A percentile compares a stretch with the other conserved stretches of the same genome.
Conservation (phyloP, 1,140 invertebrate genomes). For the Drosophila arizonae region DNA sequence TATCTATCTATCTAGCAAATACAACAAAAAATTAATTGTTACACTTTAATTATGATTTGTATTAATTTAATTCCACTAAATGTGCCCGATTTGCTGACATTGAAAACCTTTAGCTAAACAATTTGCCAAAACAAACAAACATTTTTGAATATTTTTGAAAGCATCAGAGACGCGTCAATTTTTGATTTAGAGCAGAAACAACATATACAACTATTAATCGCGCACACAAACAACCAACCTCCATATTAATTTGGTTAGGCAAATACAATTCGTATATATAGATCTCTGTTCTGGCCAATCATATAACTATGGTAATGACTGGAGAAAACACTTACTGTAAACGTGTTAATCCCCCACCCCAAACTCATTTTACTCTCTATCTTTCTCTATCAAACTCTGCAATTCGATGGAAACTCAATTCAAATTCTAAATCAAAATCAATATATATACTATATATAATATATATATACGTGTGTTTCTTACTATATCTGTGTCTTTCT, state of each 20-base stretch:
- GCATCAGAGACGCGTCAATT: slow-evolving; percentile 33
- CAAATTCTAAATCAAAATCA: slow-evolving; percentile 38
- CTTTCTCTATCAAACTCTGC: slow-evolving; percentile 55
- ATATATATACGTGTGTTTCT: slow-evolving; percentile 38
- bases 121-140: slow-evolving; percentile 49
- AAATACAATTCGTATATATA: slow-evolving; percentile 28
- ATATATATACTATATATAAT: not conserved
- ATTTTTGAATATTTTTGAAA: slow-evolving; percentile 79
- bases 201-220: slow-evolving; percentile 24
- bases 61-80: slow-evolving; percentile 50
- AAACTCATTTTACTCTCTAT: slow-evolving; percentile 34
- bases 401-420: slow-evolving; percentile 58
- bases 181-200: slow-evolving; percentile 63
- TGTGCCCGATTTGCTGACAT: slow-evolving; percentile 75
- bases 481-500: slow-evolving; percentile 63
- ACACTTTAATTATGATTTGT: slow-evolving; percentile 43
- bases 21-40: slow-evolving; percentile 80
- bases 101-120: slow-evolving; percentile 77
- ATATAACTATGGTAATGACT: slow-evolving; percentile 77
- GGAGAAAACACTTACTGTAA: slow-evolving; percentile 67
- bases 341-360: slow-evolving; percentile 24
- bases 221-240: slow-evolving; percentile 49
- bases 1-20: slow-evolving; percentile 62
- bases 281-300: slow-evolving; percentile 65
- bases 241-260: slow-evolving; percentile 43